Evolutionary conservation across 2,888 invertebrate species (phyloP), one percentile per base, ranked within the genome.

Genomic region (Byasa hedistus): DNA sequence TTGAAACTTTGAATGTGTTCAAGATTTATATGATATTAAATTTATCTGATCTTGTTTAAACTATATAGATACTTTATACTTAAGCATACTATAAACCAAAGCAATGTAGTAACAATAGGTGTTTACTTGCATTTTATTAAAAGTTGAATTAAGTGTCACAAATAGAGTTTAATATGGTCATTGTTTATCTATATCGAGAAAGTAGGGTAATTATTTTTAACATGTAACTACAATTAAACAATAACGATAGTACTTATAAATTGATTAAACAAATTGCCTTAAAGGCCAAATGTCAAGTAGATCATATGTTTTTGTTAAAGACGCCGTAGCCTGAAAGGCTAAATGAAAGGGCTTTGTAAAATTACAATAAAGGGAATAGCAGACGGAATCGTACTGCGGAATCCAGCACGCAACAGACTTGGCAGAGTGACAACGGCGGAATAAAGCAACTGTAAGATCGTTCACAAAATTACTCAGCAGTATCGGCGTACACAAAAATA

Each of bases 381-480:
- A 63, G 61, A 59, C 27, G 62, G 39, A 58, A 65, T 65, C 48
- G 57, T 51, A 32, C 58, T 58, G 61, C 61, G 64, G 51, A 59
- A 69, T 64, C 65, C 61, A 55, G 66, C 61, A 69, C 70, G 69
- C 68, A 73, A 73, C 68, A 68, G 63, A 72, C 67, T 76, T 77
- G 77, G 77, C 77, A 77, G 56, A 64, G 75, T 76, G 76, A 72
- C 77, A 77, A 76, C 72, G 73, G 68, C 71, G 72, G 57, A 72
- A 70, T 70, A 72, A 71, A 69, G 70, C 70, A 61, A 61, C 68
- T 61, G 44, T 56, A 22, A 62, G 48, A 59, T 66, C 27, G 67
- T 64, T 60, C 67, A 61, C 69, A 65, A 77, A 74, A 75, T 77
- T 77, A 77, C 76, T 77, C 76, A 77, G 76, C 76, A 75, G 65